Conservation (phyloP, 2,113 vertebrate genomes). For the Pseudopipra pipra region DNA sequence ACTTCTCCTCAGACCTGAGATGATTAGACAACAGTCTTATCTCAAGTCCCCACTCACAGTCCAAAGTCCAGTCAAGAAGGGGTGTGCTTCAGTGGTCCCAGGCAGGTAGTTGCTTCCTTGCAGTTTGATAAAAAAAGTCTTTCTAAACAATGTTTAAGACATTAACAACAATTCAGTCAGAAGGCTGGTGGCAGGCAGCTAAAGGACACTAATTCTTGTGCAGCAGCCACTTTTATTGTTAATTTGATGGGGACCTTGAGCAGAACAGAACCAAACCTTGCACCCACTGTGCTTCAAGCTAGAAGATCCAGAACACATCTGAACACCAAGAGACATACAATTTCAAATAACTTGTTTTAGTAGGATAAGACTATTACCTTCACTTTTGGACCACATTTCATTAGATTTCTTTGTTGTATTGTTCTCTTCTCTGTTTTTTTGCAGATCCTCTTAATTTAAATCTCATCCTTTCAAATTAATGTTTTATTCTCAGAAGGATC, state of each 20-base stretch:
- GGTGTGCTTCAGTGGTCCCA: no score
- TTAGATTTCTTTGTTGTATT: neutral
- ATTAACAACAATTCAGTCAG: neutral
- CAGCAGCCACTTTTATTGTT: neutral
- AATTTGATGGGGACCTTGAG: neutral
- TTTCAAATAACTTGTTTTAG: neutral
- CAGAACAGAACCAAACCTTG: neutral
- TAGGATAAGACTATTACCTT: neutral
- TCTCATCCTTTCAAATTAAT: neutral
- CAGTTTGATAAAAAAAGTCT: no score
- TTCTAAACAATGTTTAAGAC: no score
- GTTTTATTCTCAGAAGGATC: conserved; percentile 9
- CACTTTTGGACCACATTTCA: neutral
- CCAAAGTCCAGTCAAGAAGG: no score
- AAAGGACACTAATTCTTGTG: neutral
- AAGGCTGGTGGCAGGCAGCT: neutral
- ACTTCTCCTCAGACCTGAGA: no score
- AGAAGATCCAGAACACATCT: neutral
- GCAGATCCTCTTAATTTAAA: neutral
- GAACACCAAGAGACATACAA: neutral
- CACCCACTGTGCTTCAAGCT: rapidly evolving
- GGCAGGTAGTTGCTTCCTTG: no score
- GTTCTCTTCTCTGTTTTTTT: neutral
- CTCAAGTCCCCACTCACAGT: no score
- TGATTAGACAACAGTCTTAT: no score